These are phyloP conservation scores for Caiman crocodilus DNA, from an alignment of 2,797 vertebrate genomes.

Conservation along the genomic window DNA sequence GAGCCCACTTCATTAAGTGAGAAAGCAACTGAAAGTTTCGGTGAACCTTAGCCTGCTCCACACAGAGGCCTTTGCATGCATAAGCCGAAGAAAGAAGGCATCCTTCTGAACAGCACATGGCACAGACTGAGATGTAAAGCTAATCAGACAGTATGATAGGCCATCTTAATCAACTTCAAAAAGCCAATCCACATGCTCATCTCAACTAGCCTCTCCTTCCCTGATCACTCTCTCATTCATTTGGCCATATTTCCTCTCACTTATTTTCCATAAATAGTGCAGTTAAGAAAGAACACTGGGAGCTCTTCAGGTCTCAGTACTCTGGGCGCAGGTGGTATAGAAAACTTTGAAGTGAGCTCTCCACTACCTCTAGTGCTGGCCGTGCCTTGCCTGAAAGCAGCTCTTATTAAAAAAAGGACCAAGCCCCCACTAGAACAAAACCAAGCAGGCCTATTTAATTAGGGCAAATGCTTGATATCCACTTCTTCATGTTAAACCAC, in stretches of 20 bases:
- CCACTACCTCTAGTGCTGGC: constrained; percentile 75
- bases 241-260: constrained; percentile 40
- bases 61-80: constrained; percentile 36
- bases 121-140: constrained; percentile 55
- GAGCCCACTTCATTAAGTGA: constrained; percentile 70
- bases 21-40: constrained; percentile 41
- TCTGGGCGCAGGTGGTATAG: constrained; percentile 81
- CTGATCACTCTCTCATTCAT: background rate
- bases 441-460: constrained; percentile 82
- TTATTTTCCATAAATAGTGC: constrained; percentile 23
- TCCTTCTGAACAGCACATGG: constrained; percentile 59
- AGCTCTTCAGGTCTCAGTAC: constrained; percentile 69
- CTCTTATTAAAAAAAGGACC: constrained; percentile 86
- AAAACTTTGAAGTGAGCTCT: constrained; percentile 85
- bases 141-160: constrained; percentile 51
- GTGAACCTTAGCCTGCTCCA: constrained; percentile 37
- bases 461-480: constrained; percentile 81
- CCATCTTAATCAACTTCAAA: constrained; percentile 74
- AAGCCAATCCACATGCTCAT: constrained; percentile 64
- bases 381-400: constrained; percentile 79
- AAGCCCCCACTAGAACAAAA: constrained; percentile 81
- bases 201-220: constrained; percentile 36
- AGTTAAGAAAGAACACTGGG: constrained; percentile 56
- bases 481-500: constrained; percentile 80
- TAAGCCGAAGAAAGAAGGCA: constrained; percentile 64